Evolutionary conservation across 1,140 invertebrate species (phyloP).

Genomic region (Atta texana): DNA sequence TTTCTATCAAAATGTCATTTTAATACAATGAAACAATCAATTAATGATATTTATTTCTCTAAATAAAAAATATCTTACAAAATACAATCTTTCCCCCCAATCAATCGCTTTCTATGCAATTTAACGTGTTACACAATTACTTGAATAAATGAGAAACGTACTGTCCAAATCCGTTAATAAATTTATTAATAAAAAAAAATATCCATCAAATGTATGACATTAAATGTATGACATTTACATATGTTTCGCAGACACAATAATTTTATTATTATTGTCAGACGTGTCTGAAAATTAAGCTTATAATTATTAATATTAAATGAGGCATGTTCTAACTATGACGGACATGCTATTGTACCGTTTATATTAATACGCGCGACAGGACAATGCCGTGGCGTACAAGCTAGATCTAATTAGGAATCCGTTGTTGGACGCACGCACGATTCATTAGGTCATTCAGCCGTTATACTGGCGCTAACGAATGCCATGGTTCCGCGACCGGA

Average conservation of each 20-base stretch:
- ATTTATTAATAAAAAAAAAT: background rate
- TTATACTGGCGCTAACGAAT: slow-evolving; percentile 59
- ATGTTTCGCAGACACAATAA: too few relatives aligned
- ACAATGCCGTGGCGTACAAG: slow-evolving; percentile 40
- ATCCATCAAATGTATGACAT: background rate
- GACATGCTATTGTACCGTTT: slow-evolving; percentile 52
- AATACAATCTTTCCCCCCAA: background rate
- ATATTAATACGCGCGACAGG: slow-evolving; percentile 54
- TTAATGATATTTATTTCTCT: background rate
- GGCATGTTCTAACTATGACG: slow-evolving; percentile 32
- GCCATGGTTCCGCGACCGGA: slow-evolving; percentile 34
- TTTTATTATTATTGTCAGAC: background rate
- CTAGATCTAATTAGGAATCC: slow-evolving; percentile 57
- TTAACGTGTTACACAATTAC: slow-evolving; percentile 10
- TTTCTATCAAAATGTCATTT: background rate
- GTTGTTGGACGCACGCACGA: slow-evolving; percentile 54
- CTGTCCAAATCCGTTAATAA: background rate
- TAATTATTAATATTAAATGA: slow-evolving; percentile 53
- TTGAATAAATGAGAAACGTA: background rate
- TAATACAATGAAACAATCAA: background rate
- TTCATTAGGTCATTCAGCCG: slow-evolving; percentile 63
- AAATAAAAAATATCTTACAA: background rate
- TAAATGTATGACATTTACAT: background rate
- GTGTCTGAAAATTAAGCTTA: slow-evolving; percentile 6
- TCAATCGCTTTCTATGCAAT: background rate